Evolutionary conservation across 2,113 vertebrate species (phyloP).

Genomic region (Ceyx margarethae): DNA sequence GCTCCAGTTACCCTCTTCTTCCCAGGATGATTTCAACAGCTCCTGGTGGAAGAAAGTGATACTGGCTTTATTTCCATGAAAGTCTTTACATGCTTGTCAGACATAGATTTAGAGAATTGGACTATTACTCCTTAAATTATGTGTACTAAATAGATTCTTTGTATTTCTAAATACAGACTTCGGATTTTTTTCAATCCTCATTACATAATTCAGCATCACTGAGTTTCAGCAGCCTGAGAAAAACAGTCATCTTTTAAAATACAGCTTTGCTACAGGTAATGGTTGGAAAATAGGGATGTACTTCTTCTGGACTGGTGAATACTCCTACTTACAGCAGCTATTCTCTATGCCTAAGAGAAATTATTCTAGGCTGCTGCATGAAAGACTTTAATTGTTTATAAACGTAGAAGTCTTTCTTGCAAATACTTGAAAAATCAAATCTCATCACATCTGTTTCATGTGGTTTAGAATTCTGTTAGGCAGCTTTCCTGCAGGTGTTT

Average conservation of each 20-base stretch:
- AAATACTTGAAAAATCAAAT: constrained; percentile 14
- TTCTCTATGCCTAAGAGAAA: background rate
- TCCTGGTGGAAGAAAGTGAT: background rate
- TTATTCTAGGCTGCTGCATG: background rate
- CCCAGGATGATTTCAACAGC: background rate
- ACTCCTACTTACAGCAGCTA: background rate
- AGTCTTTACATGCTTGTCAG: background rate
- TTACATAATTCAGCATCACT: background rate
- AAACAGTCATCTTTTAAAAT: constrained; percentile 6
- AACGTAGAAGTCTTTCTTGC: background rate
- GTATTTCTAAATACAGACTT: background rate
- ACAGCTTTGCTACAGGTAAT: constrained; percentile 4
- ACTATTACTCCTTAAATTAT: background rate
- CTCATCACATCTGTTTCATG: constrained; percentile 2
- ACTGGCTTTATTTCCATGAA: background rate
- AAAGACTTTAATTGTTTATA: constrained; percentile 41
- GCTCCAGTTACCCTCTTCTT: background rate
- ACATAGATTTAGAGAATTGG: background rate
- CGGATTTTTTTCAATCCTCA: background rate
- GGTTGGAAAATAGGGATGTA: background rate
- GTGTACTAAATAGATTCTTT: background rate
- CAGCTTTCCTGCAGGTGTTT: constrained; percentile 42
- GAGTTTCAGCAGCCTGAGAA: background rate
- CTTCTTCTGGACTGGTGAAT: background rate
- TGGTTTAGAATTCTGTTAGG: background rate